phyloP scores from a whole-genome alignment of 2,888 invertebrate genomes.

The Helicoverpa assulta region DNA sequence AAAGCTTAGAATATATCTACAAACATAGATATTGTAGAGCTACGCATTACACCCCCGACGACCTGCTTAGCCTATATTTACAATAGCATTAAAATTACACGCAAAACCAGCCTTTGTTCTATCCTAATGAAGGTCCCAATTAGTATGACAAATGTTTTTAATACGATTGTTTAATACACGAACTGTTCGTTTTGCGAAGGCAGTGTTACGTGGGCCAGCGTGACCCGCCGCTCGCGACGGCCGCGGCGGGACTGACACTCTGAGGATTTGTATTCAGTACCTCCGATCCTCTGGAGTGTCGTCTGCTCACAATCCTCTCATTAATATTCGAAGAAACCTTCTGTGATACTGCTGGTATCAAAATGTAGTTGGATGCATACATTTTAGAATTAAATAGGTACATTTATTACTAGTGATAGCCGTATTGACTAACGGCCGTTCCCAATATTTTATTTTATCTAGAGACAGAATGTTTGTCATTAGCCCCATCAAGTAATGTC shows the following conservation, averaged over 20 bases:
- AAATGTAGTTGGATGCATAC: not conserved
- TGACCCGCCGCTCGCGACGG: conserved; percentile 85
- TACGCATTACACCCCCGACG: conserved; percentile 13
- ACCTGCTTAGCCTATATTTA: conserved; percentile 20
- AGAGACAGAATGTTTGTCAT: no score
- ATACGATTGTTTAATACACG: conserved; percentile 42
- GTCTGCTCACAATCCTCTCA: conserved; percentile 19
- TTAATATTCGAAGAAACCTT: conserved; percentile 27
- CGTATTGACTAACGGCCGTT: no score
- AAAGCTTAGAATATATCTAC: conserved; percentile 25
- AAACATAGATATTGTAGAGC: conserved; percentile 20
- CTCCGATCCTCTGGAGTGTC: conserved; percentile 21
- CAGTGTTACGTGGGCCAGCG: conserved; percentile 24
- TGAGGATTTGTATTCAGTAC: conserved; percentile 5
- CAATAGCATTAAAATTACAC: conserved; percentile 14
- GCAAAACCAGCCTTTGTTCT: conserved; percentile 11
- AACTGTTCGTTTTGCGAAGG: conserved; percentile 23
- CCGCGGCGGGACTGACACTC: conserved; percentile 83
- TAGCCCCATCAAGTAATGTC: no score
- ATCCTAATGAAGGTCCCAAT: conserved; percentile 27
- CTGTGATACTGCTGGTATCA: not conserved
- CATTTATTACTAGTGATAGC: no score
- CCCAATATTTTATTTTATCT: no score
- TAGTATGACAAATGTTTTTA: conserved; percentile 9
- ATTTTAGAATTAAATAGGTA: no score